A percentile compares a stretch with the other conserved stretches of the same genome.
Conservation (phyloP, 2,797 vertebrate species). For the Cynopterus sphinx region DNA sequence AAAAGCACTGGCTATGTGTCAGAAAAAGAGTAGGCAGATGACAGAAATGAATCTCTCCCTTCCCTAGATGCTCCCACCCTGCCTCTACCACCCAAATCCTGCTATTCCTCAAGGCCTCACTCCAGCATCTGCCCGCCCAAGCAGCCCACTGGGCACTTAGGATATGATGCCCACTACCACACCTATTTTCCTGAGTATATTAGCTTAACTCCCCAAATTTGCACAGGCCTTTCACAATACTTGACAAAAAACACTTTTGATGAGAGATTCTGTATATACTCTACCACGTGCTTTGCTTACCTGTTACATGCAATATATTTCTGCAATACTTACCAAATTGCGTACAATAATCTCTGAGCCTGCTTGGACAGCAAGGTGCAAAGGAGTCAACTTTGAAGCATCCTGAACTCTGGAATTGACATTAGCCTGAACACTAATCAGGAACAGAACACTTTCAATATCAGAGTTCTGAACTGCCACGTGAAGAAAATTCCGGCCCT, state of each 20-base stretch:
- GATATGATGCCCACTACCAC: not conserved
- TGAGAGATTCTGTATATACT: not conserved
- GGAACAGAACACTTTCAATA: slow-evolving; percentile 98
- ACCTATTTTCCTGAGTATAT: not conserved
- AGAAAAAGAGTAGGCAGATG: not conserved
- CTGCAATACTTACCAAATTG: slow-evolving; percentile 91
- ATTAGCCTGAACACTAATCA: slow-evolving; percentile 98
- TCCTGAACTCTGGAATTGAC: slow-evolving; percentile 98
- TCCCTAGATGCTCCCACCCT: not conserved
- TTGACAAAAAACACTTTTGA: not conserved
- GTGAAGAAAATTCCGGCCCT: slow-evolving; percentile 98
- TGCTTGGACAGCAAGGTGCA: slow-evolving; percentile 98
- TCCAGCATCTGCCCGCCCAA: not conserved
- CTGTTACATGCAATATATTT: not conserved
- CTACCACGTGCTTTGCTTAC: not conserved
- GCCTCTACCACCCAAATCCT: not conserved
- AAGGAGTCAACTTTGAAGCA: slow-evolving; percentile 94
- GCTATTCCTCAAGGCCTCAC: not conserved
- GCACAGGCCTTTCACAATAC: not conserved
- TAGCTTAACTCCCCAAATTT: not conserved
- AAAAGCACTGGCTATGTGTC: not conserved
- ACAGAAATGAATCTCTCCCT: not conserved
- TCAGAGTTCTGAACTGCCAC: slow-evolving; percentile 97
- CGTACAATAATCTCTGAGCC: slow-evolving; percentile 99
- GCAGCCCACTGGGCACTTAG: not conserved